phyloP scores from a whole-genome alignment of 2,888 invertebrate species.

The Meganola albula region DNA sequence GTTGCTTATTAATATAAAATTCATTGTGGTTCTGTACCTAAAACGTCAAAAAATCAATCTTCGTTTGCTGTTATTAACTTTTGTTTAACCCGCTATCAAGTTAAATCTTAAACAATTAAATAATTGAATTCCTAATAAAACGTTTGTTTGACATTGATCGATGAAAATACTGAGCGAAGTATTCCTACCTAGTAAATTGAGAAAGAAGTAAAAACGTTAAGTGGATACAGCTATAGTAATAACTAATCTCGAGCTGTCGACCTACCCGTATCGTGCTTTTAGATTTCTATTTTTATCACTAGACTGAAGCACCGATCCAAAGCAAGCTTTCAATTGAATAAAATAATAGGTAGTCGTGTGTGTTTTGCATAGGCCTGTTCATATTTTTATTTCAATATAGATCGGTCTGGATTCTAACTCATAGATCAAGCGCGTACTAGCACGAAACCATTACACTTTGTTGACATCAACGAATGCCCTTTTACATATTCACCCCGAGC shows the following conservation, averaged over 20 bases:
- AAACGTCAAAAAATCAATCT: no score
- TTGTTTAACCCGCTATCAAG: no score
- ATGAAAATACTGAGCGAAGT: conserved; percentile 28
- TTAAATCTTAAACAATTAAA: no score
- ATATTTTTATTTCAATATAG: conserved; percentile 50
- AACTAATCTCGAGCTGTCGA: no score
- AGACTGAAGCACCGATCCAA: conserved; percentile 13
- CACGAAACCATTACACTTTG: conserved; percentile 74
- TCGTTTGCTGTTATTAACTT: no score
- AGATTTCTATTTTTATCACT: conserved; percentile 8
- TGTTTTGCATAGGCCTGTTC: conserved; percentile 23
- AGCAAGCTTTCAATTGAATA: conserved; percentile 22
- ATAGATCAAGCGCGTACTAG: conserved; percentile 64
- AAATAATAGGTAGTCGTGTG: conserved; percentile 20
- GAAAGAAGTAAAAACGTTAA: conserved; percentile 20
- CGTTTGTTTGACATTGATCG: conserved; percentile 42
- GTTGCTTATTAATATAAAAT: no score
- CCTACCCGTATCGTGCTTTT: no score
- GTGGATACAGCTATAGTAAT: conserved; percentile 7
- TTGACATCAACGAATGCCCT: conserved; percentile 74
- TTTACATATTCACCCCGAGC: conserved; percentile 74
- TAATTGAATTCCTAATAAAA: conserved; percentile 17
- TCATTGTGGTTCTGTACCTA: background rate
- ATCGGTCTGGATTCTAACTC: conserved; percentile 53
- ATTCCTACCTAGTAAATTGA: conserved; percentile 24